Evolutionary conservation across 2,113 vertebrate genomes (phyloP).

Genomic region (Myotis brandtii): DNA sequence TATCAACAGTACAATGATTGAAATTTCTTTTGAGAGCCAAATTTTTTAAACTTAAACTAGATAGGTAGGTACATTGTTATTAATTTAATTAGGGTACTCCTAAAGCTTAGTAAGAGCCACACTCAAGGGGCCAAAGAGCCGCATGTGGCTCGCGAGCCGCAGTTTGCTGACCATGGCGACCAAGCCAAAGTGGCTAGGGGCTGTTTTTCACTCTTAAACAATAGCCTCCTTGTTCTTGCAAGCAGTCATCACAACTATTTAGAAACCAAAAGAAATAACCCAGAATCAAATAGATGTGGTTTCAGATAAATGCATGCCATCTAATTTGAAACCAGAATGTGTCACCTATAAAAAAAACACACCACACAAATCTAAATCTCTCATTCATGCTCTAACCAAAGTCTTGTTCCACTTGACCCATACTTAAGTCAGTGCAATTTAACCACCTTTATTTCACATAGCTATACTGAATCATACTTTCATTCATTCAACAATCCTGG

Average conservation of each 20-base stretch:
- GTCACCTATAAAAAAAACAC: neutral
- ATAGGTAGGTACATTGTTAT: too few species aligned
- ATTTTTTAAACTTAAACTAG: too few species aligned
- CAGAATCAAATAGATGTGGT: neutral
- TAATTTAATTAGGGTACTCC: too few species aligned
- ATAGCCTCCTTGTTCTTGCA: conserved; percentile 10
- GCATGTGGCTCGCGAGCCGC: too few species aligned
- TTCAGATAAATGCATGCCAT: neutral
- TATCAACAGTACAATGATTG: too few species aligned
- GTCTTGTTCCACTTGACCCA: neutral
- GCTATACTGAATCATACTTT: neutral
- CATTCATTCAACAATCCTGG: neutral
- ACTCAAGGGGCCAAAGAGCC: too few species aligned
- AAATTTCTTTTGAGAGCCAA: too few species aligned
- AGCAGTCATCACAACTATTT: neutral
- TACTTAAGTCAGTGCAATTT: neutral
- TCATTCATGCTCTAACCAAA: neutral
- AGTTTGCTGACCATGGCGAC: too few species aligned
- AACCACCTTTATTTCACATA: neutral
- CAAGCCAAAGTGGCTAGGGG: too few species aligned
- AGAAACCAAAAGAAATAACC: neutral
- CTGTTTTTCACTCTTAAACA: conserved; percentile 6
- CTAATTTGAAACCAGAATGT: conserved; percentile 23
- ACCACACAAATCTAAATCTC: neutral
- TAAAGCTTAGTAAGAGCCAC: too few species aligned